Evolutionary conservation across 1,140 invertebrate genomes (phyloP).

Genomic region (Hirudo medicinalis): DNA sequence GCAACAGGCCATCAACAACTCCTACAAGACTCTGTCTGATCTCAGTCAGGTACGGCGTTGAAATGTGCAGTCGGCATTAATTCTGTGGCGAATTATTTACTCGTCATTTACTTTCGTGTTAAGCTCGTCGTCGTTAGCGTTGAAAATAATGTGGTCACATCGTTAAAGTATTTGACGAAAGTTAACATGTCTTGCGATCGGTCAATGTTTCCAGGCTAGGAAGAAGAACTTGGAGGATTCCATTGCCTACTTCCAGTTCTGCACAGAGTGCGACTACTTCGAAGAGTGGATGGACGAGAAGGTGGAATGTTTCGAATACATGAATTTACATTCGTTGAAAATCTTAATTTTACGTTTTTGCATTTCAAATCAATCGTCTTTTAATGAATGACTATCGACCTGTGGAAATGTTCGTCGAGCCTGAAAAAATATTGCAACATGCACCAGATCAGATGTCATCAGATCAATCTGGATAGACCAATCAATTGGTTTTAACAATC

Average conservation of each 20-base stretch:
- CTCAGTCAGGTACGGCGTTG: slow-evolving; percentile 49
- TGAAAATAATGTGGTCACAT: not conserved
- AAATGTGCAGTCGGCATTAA: too few species aligned
- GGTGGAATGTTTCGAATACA: slow-evolving; percentile 27
- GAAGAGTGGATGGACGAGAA: slow-evolving; percentile 94
- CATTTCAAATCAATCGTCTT: too few species aligned
- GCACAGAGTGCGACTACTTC: slow-evolving; percentile 93
- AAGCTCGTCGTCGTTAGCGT: too few species aligned
- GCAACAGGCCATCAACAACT: slow-evolving; percentile 62
- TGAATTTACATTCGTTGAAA: not conserved
- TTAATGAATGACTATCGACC: too few species aligned
- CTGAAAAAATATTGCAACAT: too few species aligned
- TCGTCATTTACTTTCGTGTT: too few species aligned
- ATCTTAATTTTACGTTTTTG: too few species aligned
- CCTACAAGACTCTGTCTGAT: slow-evolving; percentile 65
- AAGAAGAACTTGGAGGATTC: slow-evolving; percentile 76
- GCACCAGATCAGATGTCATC: too few species aligned
- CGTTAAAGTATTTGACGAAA: not conserved
- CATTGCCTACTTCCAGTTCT: slow-evolving; percentile 81
- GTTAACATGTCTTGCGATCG: not conserved
- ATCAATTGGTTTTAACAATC: not conserved
- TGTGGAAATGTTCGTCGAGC: too few species aligned
- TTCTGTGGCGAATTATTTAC: too few species aligned
- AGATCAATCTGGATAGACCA: not conserved
- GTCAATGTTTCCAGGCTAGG: slow-evolving; percentile 45